A percentile compares a stretch with the other conserved stretches of the same genome.
Conservation (phyloP, 2,113 vertebrate genomes). For the Brevimyrus niger region DNA sequence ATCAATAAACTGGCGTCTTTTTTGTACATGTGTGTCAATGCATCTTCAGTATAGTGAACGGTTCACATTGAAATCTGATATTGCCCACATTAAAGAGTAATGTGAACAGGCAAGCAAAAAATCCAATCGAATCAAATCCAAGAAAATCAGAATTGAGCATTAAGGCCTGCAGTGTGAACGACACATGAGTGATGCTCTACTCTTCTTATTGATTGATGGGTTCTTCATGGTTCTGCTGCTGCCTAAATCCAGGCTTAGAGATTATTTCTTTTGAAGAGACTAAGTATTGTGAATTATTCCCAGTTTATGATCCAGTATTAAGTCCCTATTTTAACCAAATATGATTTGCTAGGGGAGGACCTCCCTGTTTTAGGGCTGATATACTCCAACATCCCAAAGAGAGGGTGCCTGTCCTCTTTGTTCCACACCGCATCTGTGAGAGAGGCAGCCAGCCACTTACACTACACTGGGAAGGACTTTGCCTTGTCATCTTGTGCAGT, state of each 20-base stretch:
- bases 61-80: too few species aligned
- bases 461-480: neutral
- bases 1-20: too few species aligned
- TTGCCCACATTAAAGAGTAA: too few species aligned
- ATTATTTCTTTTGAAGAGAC: too few species aligned
- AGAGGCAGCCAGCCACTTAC: neutral
- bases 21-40: too few species aligned
- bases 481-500: neutral
- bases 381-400: neutral
- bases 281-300: neutral
- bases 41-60: too few species aligned
- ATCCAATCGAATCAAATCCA: too few species aligned
- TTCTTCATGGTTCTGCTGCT: neutral
- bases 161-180: too few species aligned
- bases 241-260: neutral
- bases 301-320: neutral
- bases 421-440: neutral
- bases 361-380: neutral
- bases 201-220: neutral
- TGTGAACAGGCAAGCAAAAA: too few species aligned
- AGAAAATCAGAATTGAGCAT: too few species aligned
- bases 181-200: neutral
- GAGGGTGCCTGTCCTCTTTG: neutral
- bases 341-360: neutral
- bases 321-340: neutral